Evolutionary conservation across 2,113 vertebrate species (phyloP), one percentile per base, ranked within the genome.

Genomic region (Rhadina sibilatrix): DNA sequence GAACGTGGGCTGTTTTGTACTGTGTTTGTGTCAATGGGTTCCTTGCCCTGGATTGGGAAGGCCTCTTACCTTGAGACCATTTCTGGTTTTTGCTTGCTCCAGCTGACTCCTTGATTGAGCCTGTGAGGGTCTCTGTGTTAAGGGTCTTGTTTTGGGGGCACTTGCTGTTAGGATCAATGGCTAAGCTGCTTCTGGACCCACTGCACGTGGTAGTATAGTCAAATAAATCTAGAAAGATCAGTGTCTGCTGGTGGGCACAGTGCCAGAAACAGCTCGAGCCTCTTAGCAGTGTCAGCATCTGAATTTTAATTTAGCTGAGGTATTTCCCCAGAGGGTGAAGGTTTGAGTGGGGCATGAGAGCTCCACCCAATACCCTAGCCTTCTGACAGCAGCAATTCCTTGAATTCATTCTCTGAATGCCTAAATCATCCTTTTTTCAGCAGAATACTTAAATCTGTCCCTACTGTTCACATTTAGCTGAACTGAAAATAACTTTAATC

Each of bases 1-100:
- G 15, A 22, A 20, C 4, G 1, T 40, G 15, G 13, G 19, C 40
- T 61, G 2, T 40, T 49, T 0, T 0, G 1, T 57, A 46, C 24
- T 72, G 23, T 80, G 25, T 52, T 35, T 21, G 7, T 83, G 30
- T 69, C 14, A 95, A 42, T 22, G 37, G 17, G 11, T 57, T 22
- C 1, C 0, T 63, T 83, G n/a, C 38, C 47, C 30, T 78, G 81
- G 12, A 5, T 20, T 64, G 59, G 64, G 33, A 72, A 66, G 47
- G 65, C 21, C 27, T 77, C 59, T 60, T 50, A 4, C 8, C 27
- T 40, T 76, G 79, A 35, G 28, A 20, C 57, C 5, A 0, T 22
- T 68, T 61, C 49, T 88, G 57, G 18, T 24, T 61, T 81, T 84
- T 44, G 23, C 33, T 64, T 80, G 47, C 22, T 83, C 13, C 57